These are phyloP conservation scores for Ganaspis sp. DNA, from an alignment of 1,140 invertebrate species.

Conservation along the genomic window DNA sequence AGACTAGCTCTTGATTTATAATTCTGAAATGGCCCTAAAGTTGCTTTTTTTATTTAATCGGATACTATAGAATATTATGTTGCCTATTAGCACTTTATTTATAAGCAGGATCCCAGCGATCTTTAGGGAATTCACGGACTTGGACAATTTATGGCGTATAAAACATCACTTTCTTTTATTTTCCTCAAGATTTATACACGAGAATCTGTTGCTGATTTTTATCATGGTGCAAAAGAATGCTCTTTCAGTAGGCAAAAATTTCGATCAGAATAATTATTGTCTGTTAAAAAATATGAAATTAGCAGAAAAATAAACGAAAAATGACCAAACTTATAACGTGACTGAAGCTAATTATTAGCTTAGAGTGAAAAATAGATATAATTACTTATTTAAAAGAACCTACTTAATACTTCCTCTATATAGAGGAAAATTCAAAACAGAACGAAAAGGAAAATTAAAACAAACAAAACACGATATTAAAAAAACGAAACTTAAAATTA, in stretches of 20 bases:
- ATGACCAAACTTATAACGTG: neutral
- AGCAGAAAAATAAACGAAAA: neutral
- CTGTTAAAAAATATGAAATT: neutral
- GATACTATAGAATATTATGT: slow-evolving; percentile 1
- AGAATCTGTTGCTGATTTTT: neutral
- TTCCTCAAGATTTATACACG: neutral
- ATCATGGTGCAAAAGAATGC: neutral
- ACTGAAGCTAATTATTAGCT: neutral
- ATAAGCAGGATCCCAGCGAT: neutral
- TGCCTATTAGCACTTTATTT: slow-evolving; percentile 18
- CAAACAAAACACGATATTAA: too few species aligned
- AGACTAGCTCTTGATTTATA: neutral
- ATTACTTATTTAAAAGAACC: too few species aligned
- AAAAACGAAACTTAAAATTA: too few species aligned
- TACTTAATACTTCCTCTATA: too few species aligned
- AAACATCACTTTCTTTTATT: neutral
- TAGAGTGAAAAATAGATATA: too few species aligned
- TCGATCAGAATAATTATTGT: neutral
- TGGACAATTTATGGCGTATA: neutral
- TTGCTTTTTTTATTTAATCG: neutral
- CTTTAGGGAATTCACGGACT: neutral
- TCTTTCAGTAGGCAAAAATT: neutral
- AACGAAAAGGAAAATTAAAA: too few species aligned
- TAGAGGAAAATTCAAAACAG: too few species aligned
- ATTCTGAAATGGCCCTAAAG: neutral